Evolutionary conservation across 1,140 invertebrate genomes (phyloP).

Genomic region (Ostrea edulis): DNA sequence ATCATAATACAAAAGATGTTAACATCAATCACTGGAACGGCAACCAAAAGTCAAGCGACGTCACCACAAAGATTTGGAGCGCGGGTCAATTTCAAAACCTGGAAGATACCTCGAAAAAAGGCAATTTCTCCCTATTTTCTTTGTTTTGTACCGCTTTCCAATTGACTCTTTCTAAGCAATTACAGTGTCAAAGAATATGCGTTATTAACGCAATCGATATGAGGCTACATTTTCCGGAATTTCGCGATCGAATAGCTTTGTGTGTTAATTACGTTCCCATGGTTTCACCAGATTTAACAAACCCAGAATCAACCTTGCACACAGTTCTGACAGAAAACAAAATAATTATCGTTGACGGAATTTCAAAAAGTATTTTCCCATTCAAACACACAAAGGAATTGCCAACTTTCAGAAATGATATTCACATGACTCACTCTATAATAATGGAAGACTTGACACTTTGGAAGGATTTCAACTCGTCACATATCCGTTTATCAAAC

Average conservation of each 20-base stretch:
- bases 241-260: neutral
- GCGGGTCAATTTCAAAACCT: neutral
- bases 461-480: neutral
- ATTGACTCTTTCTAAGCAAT: neutral
- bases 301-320: neutral
- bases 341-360: neutral
- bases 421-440: neutral
- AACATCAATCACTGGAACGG: too few species aligned
- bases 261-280: conserved; percentile 7
- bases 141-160: neutral
- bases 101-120: neutral
- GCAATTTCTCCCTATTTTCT: neutral
- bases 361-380: neutral
- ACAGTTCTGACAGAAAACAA: neutral
- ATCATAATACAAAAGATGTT: too few species aligned
- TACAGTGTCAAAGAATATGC: neutral
- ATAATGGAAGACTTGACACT: neutral
- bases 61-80: neutral
- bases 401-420: neutral
- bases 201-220: neutral
- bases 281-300: neutral
- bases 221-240: neutral
- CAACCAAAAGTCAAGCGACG: neutral
- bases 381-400: neutral
- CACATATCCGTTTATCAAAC: neutral